Conservation (phyloP, 1,140 invertebrate species). For the Drosophila murphyi region DNA sequence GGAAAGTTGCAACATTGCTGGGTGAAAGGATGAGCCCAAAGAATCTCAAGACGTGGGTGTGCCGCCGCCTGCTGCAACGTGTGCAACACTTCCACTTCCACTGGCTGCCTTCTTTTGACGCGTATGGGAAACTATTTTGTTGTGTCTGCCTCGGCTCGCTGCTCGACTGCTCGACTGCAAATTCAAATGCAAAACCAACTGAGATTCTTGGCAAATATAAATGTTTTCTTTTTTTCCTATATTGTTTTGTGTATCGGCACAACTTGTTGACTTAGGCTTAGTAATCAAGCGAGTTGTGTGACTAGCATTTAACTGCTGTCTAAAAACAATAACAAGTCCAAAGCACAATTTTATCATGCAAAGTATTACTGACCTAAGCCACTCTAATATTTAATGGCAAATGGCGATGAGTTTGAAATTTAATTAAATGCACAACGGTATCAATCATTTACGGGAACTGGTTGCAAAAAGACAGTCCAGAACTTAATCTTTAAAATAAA, state of each 20-base stretch:
- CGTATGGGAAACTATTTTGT: conserved; percentile 36
- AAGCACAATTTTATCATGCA: conserved; percentile 36
- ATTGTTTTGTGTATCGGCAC: conserved; percentile 16
- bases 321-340: conserved; percentile 46
- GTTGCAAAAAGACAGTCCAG: not conserved
- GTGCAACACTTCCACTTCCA: conserved; percentile 11
- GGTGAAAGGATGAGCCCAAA: conserved; percentile 54
- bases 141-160: not conserved
- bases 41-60: conserved; percentile 25
- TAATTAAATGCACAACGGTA: conserved; percentile 2
- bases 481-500: no score
- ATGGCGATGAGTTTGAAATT: conserved; percentile 2
- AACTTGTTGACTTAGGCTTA: conserved; percentile 13
- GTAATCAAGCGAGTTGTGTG: conserved; percentile 11
- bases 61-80: not conserved
- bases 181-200: conserved; percentile 36
- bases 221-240: no score
- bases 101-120: conserved; percentile 10
- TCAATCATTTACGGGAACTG: not conserved
- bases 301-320: conserved; percentile 28
- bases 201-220: conserved; percentile 33
- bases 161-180: conserved; percentile 14
- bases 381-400: conserved; percentile 42
- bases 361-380: conserved; percentile 60
- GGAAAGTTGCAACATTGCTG: conserved; percentile 43